These are phyloP conservation scores for Myrmecophaga tridactyla DNA, from an alignment of 2,113 vertebrate species.

Conservation along the genomic window DNA sequence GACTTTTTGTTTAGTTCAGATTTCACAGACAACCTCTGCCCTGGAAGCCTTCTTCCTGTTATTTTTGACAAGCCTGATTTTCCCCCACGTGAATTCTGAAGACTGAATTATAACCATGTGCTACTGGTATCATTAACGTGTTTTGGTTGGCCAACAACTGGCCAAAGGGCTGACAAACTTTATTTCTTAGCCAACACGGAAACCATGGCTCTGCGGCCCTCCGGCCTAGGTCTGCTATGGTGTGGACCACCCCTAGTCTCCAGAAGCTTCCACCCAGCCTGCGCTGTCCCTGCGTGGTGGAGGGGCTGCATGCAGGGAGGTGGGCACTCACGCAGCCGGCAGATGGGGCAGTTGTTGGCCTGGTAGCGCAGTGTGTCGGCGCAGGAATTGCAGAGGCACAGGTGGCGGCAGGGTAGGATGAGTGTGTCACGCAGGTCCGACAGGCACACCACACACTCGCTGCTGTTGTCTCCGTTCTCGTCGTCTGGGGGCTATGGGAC, in stretches of 20 bases:
- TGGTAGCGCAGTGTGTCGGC: slow-evolving; percentile 97
- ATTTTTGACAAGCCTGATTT: neutral
- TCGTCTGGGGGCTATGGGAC: slow-evolving; percentile 91
- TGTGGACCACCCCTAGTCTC: neutral
- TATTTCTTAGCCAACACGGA: neutral
- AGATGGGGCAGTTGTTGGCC: slow-evolving; percentile 99
- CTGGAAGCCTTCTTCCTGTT: rapidly evolving
- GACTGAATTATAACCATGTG: neutral
- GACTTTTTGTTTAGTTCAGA: neutral
- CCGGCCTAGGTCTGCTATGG: neutral
- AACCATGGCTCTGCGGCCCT: neutral
- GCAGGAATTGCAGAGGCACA: slow-evolving; percentile 96
- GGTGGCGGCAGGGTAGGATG: slow-evolving; percentile 95
- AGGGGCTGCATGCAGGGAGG: too few species aligned
- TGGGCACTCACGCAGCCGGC: slow-evolving; percentile 91
- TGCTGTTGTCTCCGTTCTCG: slow-evolving; percentile 98
- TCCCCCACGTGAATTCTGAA: neutral
- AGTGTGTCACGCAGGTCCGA: slow-evolving; percentile 95
- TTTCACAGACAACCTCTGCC: neutral
- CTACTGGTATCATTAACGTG: neutral
- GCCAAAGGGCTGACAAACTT: rapidly evolving
- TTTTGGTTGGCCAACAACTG: rapidly evolving
- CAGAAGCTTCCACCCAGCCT: too few species aligned
- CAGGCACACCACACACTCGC: slow-evolving; percentile 97
- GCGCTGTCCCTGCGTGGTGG: too few species aligned